A percentile compares a stretch with the other conserved stretches of the same genome.
phyloP scores from a whole-genome alignment of 1,140 invertebrate genomes.

The Orussus abietinus region DNA sequence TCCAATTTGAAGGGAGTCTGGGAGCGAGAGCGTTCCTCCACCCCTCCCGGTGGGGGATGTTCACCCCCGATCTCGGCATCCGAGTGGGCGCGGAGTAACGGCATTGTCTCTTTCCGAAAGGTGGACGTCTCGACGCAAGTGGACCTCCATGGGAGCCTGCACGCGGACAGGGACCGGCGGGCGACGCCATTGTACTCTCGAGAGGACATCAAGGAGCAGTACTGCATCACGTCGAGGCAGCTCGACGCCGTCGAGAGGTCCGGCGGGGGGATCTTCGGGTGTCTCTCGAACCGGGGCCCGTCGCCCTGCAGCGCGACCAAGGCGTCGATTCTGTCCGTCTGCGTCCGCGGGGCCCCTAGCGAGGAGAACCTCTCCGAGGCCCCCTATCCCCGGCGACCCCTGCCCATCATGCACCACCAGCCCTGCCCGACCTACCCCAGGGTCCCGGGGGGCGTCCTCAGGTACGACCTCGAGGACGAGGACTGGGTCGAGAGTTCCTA shows the following conservation, averaged over 20 bases:
- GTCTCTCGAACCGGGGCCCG: constrained; percentile 62
- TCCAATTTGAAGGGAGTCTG: no score
- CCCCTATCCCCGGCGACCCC: constrained; percentile 63
- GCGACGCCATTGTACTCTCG: constrained; percentile 76
- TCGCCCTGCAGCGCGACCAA: constrained; percentile 57
- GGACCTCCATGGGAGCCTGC: constrained; percentile 41
- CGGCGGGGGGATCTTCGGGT: constrained; percentile 76
- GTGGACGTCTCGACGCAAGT: constrained; percentile 53
- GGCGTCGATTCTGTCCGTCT: constrained; percentile 76
- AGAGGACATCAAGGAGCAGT: constrained; percentile 84
- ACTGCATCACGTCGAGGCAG: constrained; percentile 88
- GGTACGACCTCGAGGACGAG: constrained; percentile 55
- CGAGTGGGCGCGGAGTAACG: no score
- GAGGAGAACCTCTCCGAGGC: constrained; percentile 81
- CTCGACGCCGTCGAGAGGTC: constrained; percentile 78
- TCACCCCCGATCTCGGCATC: no score
- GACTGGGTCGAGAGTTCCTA: constrained; percentile 70
- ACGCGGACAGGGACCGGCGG: constrained; percentile 45
- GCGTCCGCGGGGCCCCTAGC: constrained; percentile 77
- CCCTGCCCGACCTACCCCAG: constrained; percentile 43
- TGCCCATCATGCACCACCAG: constrained; percentile 45
- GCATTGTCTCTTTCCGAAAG: no score
- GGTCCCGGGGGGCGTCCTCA: constrained; percentile 46
- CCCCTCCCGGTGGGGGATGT: no score
- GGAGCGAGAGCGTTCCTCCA: no score